Conservation (phyloP, 2,888 invertebrate species). For the Cryptophagus acutangulus region DNA sequence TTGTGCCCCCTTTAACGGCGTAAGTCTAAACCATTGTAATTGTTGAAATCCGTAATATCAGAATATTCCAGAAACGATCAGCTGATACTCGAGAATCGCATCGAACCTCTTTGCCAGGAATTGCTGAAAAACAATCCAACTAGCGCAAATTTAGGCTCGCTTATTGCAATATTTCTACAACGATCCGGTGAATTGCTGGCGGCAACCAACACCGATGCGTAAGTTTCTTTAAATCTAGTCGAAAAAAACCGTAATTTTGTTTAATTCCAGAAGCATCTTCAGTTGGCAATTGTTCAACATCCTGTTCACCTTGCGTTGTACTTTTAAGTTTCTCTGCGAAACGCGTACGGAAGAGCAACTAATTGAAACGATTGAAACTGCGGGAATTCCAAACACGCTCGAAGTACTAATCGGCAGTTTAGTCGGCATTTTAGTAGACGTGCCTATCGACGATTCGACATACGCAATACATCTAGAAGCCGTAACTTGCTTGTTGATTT, state of each 20-base stretch:
- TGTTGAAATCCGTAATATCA: constrained; percentile 7
- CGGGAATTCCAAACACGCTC: constrained; percentile 48
- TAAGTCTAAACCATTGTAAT: constrained; percentile 44
- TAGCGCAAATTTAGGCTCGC: constrained; percentile 84
- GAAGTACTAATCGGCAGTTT: constrained; percentile 73
- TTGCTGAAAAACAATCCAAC: constrained; percentile 78
- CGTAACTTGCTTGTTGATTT: constrained; percentile 76
- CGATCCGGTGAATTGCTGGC: constrained; percentile 78
- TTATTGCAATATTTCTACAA: constrained; percentile 80
- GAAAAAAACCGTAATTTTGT: not conserved
- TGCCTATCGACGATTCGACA: constrained; percentile 78
- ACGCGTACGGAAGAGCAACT: constrained; percentile 85
- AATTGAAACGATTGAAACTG: constrained; percentile 71
- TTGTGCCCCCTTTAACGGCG: constrained; percentile 73
- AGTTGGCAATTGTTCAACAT: constrained; percentile 95
- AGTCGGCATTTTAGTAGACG: constrained; percentile 74
- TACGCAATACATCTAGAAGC: constrained; percentile 84
- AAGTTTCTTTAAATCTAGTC: constrained; percentile 41
- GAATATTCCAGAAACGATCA: constrained; percentile 65
- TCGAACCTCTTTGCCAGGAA: constrained; percentile 69
- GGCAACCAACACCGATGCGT: constrained; percentile 87
- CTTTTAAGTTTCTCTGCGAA: constrained; percentile 85
- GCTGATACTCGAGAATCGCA: constrained; percentile 72
- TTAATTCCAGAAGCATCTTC: constrained; percentile 61
- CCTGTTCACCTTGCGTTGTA: constrained; percentile 80